Base-by-base conservation (phyloP, 2,888 invertebrate species). In the Thecophora atra region DNA sequence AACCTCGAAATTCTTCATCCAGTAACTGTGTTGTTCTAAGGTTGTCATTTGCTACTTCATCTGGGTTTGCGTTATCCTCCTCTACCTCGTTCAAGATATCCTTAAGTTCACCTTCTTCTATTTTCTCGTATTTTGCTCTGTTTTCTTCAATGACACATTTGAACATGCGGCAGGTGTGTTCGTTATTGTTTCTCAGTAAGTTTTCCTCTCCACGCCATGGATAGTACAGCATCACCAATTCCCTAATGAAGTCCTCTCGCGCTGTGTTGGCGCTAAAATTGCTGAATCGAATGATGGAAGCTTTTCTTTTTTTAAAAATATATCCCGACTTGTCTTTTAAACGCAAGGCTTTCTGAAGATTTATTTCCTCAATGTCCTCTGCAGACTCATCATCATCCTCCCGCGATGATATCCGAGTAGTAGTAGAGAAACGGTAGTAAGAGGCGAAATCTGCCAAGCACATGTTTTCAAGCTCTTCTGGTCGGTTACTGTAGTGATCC, bases 401-500 rank as follows among this genome's bases (percentile, higher is more conserved):
- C 17, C 11, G 15, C 51, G 17, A 17, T n/a, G 51, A 51, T 51
- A 17, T 51, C 1, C n/a, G 51, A 6, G 51, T 2, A 51, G 15
- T 51, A 51, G 15, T 67, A 3, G 67, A 60, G 67, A 62, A 72
- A 5, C 64, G 52, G 30, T 68, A 72, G 15, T 54, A n/a, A 0
- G 72, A 60, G 8, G 56, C 68, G 19, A 72, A 68, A 44, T 68
- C 68, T 19, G 67, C 68, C 26, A 68, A 62, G 26, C 67, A 68
- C 0, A 72, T 8, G 51, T 68, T 42, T 42, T 72, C 68, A 37
- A 72, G 24, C 13, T 21, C 42, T 44, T 26, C 19, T 66, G 72
- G 68, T 28, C 54, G 21, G 13, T 72, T 56, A 19, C 62, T 19
- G 52, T 74, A 76, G 28, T 74, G 68, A 30, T 76, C 73, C 21